phyloP scores from a whole-genome alignment of 1,140 invertebrate species.

The Drosophila kanapiae region DNA sequence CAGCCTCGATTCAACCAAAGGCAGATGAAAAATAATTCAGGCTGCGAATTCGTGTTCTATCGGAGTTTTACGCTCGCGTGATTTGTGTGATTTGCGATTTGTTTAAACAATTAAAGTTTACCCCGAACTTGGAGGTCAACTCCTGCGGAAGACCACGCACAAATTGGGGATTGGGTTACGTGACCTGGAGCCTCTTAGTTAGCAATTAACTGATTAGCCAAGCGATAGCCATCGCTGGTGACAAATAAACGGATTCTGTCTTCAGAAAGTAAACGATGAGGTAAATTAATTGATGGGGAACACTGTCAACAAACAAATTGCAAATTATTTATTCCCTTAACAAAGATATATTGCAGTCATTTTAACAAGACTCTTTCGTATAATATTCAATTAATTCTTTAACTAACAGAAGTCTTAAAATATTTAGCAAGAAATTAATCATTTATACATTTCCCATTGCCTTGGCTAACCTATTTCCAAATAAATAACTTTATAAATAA shows the following conservation, averaged over 20 bases:
- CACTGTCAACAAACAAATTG: background rate
- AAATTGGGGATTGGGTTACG: conserved; percentile 18
- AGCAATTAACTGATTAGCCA: conserved; percentile 57
- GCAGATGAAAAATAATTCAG: conserved; percentile 6
- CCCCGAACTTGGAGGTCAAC: background rate
- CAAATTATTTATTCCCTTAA: background rate
- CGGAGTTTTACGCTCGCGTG: conserved; percentile 55
- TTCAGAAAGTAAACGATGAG: conserved; percentile 4
- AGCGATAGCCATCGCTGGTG: conserved; percentile 1
- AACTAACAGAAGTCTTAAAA: background rate
- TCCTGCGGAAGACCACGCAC: conserved; percentile 33
- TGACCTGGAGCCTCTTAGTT: conserved; percentile 33
- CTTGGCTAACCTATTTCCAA: background rate
- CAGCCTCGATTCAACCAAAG: conserved; percentile 6
- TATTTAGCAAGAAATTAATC: background rate
- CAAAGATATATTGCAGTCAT: background rate
- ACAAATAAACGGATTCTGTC: conserved; percentile 9
- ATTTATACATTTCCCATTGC: background rate
- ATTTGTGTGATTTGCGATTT: conserved; percentile 43
- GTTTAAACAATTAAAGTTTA: conserved; percentile 62
- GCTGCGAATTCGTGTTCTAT: conserved; percentile 31
- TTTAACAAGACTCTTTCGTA: background rate
- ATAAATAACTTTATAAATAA: too few relatives aligned
- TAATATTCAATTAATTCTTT: background rate
- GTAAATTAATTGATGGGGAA: conserved; percentile 47